Percentiles rank a stretch among this genome's conserved stretches.
Conservation (phyloP, 2,888 invertebrate species). For the Tenthredo scrophulariae region DNA sequence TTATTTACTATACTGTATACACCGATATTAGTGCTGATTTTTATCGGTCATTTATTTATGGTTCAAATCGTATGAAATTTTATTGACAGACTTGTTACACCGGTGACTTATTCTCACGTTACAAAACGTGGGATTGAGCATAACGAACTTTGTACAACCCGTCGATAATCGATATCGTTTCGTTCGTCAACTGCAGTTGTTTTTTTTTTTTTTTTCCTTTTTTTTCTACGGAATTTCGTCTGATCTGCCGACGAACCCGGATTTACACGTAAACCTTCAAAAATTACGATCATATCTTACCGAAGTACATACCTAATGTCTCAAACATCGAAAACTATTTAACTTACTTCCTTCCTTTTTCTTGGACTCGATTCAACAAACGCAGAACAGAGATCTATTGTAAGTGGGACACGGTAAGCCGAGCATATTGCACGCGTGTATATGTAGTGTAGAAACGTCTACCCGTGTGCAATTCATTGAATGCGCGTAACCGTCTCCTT, state of each 20-base stretch:
- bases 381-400: constrained; percentile 34
- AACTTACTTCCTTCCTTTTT: background rate
- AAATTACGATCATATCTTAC: background rate
- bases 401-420: constrained; percentile 11
- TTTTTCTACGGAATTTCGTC: no score
- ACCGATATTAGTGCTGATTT: background rate
- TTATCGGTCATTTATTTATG: background rate
- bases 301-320: background rate
- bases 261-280: background rate
- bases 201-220: background rate
- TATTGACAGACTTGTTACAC: background rate
- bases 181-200: background rate
- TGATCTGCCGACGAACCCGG: constrained; percentile 5
- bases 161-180: constrained; percentile 33
- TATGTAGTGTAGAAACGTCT: constrained; percentile 15
- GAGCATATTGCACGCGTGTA: background rate
- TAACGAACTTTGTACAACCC: background rate
- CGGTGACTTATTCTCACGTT: background rate
- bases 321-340: background rate
- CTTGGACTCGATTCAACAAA: constrained; percentile 16
- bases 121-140: background rate
- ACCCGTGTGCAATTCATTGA: constrained; percentile 28
- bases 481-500: constrained; percentile 17
- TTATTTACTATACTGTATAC: background rate
- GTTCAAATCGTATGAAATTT: background rate